These are phyloP conservation scores for Drosophila atripex DNA, from an alignment of 2,888 invertebrate genomes.

Conservation along the genomic window DNA sequence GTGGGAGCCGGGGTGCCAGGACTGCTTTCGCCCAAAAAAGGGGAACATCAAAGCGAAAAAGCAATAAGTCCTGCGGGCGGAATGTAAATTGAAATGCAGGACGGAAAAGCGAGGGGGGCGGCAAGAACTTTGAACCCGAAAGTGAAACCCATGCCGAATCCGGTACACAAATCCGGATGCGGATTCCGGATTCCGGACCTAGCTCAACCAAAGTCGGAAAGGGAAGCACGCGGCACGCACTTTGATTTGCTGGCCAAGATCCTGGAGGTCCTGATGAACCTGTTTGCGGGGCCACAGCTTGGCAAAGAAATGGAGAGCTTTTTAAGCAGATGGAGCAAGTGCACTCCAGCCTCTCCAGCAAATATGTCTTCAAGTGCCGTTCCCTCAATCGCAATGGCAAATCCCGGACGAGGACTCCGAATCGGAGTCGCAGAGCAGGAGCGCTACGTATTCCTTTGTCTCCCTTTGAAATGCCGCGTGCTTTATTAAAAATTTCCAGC, in stretches of 20 bases:
- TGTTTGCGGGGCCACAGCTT: background rate
- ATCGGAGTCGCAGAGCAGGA: background rate
- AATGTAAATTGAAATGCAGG: slow-evolving; percentile 71
- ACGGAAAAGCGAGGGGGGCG: slow-evolving; percentile 10
- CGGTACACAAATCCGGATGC: slow-evolving; percentile 23
- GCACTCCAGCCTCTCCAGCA: slow-evolving; percentile 65
- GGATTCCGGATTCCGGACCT: slow-evolving; percentile 52
- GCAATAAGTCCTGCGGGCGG: slow-evolving; percentile 71
- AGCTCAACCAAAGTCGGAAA: slow-evolving; percentile 52
- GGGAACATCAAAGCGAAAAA: slow-evolving; percentile 70
- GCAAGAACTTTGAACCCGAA: slow-evolving; percentile 28
- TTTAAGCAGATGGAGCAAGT: slow-evolving; percentile 40
- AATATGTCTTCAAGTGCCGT: slow-evolving; percentile 67
- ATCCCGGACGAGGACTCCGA: slow-evolving; percentile 1
- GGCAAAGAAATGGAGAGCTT: slow-evolving; percentile 20
- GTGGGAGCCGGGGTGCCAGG: background rate
- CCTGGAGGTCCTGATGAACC: slow-evolving; percentile 25
- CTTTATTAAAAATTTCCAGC: slow-evolving; percentile 76
- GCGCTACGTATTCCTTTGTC: slow-evolving; percentile 11
- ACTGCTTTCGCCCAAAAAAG: slow-evolving; percentile 12
- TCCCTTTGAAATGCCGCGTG: slow-evolving; percentile 64
- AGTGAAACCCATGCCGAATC: slow-evolving; percentile 21
- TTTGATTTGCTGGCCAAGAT: slow-evolving; percentile 67
- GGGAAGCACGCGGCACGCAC: slow-evolving; percentile 64
- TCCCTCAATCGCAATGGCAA: slow-evolving; percentile 2